Evolutionary conservation across 1,140 invertebrate genomes (phyloP).

Genomic region (Scaptomyza montana): DNA sequence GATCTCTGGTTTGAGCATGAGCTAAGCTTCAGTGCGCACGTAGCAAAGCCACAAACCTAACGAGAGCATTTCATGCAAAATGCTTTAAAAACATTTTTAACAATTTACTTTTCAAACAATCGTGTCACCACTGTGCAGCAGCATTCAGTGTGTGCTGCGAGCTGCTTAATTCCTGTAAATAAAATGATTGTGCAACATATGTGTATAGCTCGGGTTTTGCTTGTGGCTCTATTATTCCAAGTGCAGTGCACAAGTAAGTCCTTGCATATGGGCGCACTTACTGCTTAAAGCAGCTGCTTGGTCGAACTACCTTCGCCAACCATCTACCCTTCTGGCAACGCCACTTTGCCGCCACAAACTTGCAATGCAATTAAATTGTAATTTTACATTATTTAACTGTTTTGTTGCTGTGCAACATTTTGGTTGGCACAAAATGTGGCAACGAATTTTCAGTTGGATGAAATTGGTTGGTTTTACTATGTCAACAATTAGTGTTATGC

Average conservation of each 20-base stretch:
- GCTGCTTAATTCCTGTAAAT: constrained; percentile 77
- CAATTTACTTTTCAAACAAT: neutral
- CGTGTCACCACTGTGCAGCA: constrained; percentile 45
- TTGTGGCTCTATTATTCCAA: constrained; percentile 64
- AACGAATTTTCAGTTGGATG: constrained; percentile 16
- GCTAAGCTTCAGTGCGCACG: too few species aligned
- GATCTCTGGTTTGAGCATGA: too few species aligned
- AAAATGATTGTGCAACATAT: constrained; percentile 81
- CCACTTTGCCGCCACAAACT: constrained; percentile 50
- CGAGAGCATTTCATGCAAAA: too few species aligned
- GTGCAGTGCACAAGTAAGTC: constrained; percentile 35
- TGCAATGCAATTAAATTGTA: constrained; percentile 75
- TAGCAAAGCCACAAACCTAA: too few species aligned
- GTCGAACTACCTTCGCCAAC: neutral
- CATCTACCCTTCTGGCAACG: neutral
- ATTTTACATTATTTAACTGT: constrained; percentile 75
- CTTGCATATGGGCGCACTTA: constrained; percentile 42
- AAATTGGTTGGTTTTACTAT: constrained; percentile 45
- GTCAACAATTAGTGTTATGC: constrained; percentile 64
- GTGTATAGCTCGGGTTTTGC: constrained; percentile 54
- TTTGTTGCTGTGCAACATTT: constrained; percentile 60
- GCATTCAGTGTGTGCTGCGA: constrained; percentile 27
- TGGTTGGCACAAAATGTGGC: constrained; percentile 37
- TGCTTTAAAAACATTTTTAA: too few species aligned
- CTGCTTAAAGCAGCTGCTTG: constrained; percentile 26